A percentile compares a stretch with the other conserved stretches of the same genome.
Evolutionary conservation across 2,888 invertebrate species (phyloP).

Genomic region (Ophonus ardosiacus): DNA sequence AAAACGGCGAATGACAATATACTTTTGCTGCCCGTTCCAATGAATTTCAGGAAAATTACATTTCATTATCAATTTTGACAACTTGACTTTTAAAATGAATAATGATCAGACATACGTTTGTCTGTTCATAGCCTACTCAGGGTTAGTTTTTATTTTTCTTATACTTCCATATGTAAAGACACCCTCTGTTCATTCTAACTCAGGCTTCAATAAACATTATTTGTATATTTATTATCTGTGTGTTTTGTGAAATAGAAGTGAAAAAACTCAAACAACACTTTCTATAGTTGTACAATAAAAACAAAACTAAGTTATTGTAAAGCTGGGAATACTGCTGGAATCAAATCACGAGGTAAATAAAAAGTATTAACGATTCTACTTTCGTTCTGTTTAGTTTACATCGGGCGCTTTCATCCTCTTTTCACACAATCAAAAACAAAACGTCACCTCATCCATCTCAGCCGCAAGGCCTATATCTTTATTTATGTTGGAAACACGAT

Average conservation of each 20-base stretch:
- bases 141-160: too few relatives aligned
- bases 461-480: constrained; percentile 26
- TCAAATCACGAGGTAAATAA: not conserved
- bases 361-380: constrained; percentile 1
- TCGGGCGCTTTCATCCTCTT: not conserved
- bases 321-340: not conserved
- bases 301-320: not conserved
- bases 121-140: too few relatives aligned
- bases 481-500: constrained; percentile 14
- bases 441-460: constrained; percentile 29
- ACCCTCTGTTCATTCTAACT: too few relatives aligned
- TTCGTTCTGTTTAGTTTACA: not conserved
- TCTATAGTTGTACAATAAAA: not conserved
- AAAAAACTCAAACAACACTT: not conserved
- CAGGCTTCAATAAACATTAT: too few relatives aligned
- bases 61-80: too few relatives aligned
- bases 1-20: too few relatives aligned
- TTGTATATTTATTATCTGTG: too few relatives aligned
- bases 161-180: too few relatives aligned
- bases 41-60: too few relatives aligned
- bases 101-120: too few relatives aligned
- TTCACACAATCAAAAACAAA: constrained; percentile 29
- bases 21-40: too few relatives aligned
- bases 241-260: not conserved
- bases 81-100: too few relatives aligned